Evolutionary conservation across 2,113 vertebrate species (phyloP), one percentile per base, ranked within the genome.

Genomic region (Chiloscyllium plagiosum): DNA sequence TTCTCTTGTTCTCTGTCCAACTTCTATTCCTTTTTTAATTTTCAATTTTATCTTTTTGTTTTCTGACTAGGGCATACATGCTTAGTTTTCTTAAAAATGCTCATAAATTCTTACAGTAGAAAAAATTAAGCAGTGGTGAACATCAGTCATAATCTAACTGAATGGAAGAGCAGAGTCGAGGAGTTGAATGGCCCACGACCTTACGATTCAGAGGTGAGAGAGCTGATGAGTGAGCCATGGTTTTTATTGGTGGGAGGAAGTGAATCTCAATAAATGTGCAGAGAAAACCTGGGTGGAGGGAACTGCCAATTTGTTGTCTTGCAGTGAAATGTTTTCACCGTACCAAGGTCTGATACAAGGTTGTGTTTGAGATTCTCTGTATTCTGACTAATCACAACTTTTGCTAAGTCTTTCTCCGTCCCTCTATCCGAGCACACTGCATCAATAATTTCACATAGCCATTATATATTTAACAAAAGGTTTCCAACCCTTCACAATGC

Each of bases 381-480:
- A 42, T 22, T 19, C 87, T 61, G 29, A 24, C 26, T 20, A 26
- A 4, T 17, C 6, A 5, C 22, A 2, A 33, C 52, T 17, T 66
- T 33, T 42, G 61, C 4, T 56, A 65, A 7, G 29, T 66, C 15
- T 20, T 7, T 37, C 15, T 93, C 3, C 6, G 89, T 24, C 37
- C 78, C 85, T 87, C 52, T 50, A 61, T 7, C 2, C n/a, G 33
- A 37, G 26, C 19, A 37, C 61, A 66, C 92, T 20, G 2, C 92
- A 69, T 94, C 65, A 69, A 66, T 94, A 68, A 69, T 69, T 47
- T 69, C 65, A 47, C 92, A 69, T n/a, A n/a, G 87, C 52, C 52
- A 92, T 94, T 13, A 69, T 20, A 66, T 13, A 89, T 56, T 89
- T 89, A 89, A 89, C 86, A 89, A 66, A 93, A 93, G 52, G 56